Evolutionary conservation across 2,113 vertebrate genomes (phyloP).

Genomic region (Laterallus jamaicensis): DNA sequence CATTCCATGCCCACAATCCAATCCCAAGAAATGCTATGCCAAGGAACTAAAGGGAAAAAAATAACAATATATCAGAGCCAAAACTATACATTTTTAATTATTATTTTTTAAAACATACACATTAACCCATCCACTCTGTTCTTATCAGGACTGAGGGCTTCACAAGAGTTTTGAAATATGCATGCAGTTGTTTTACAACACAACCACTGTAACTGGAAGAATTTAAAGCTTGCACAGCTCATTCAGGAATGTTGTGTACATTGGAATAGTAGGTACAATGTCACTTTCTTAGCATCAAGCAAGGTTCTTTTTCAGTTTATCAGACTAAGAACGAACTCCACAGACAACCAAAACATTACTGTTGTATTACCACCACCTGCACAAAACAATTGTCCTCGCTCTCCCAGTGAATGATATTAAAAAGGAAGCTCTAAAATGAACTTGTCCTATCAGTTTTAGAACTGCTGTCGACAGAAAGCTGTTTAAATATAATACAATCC

Average conservation of each 20-base stretch:
- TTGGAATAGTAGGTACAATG: background rate
- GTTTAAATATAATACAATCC: background rate
- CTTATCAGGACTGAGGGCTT: background rate
- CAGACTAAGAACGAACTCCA: background rate
- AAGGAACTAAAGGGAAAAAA: constrained; percentile 84
- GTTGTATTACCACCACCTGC: background rate
- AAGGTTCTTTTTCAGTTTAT: background rate
- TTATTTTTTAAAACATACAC: background rate
- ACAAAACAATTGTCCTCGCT: background rate
- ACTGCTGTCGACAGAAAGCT: background rate
- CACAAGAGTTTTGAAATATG: background rate
- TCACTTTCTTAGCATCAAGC: background rate
- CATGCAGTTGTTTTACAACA: background rate
- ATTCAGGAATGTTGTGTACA: background rate
- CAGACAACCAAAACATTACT: background rate
- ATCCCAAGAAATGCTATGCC: constrained; percentile 94
- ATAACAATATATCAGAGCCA: background rate
- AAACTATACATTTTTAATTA: background rate
- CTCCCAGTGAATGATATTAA: background rate
- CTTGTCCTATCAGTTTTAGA: background rate
- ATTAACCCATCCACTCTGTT: background rate
- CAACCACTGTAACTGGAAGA: background rate
- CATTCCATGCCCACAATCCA: constrained; percentile 97
- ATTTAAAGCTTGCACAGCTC: background rate
- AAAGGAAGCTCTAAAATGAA: background rate